phyloP scores from a whole-genome alignment of 2,797 vertebrate species.

The Cryptoprocta ferox region DNA sequence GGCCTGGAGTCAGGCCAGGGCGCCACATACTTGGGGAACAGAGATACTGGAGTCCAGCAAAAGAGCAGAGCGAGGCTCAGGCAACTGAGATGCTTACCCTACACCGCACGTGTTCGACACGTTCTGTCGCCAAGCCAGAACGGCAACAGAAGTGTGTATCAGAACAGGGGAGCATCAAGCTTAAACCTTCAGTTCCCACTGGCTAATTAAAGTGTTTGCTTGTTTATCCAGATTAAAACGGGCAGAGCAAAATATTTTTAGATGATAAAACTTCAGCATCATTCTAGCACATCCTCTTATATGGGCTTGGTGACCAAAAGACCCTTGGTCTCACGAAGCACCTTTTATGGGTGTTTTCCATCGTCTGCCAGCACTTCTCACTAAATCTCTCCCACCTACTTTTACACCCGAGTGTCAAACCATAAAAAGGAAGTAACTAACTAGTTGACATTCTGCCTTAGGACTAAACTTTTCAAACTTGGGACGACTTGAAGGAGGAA shows the following conservation, averaged over 20 bases:
- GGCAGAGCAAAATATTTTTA: background rate
- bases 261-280: background rate
- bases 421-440: slow-evolving; percentile 48
- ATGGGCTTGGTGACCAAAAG: background rate
- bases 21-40: background rate
- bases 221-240: background rate
- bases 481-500: background rate
- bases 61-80: background rate
- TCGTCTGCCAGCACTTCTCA: background rate
- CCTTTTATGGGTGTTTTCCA: background rate
- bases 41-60: no score
- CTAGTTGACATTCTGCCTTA: background rate
- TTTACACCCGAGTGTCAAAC: background rate
- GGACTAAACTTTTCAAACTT: background rate
- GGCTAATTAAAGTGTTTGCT: background rate
- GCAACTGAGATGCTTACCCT: background rate
- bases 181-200: background rate
- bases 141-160: rapidly evolving
- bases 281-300: background rate
- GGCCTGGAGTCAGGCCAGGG: background rate
- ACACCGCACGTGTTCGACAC: background rate
- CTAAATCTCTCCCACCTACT: background rate
- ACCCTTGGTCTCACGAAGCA: rapidly evolving
- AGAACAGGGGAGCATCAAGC: background rate
- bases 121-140: background rate